Base-by-base conservation (phyloP, 2,888 invertebrate species). In the Athrips mouffetella region DNA sequence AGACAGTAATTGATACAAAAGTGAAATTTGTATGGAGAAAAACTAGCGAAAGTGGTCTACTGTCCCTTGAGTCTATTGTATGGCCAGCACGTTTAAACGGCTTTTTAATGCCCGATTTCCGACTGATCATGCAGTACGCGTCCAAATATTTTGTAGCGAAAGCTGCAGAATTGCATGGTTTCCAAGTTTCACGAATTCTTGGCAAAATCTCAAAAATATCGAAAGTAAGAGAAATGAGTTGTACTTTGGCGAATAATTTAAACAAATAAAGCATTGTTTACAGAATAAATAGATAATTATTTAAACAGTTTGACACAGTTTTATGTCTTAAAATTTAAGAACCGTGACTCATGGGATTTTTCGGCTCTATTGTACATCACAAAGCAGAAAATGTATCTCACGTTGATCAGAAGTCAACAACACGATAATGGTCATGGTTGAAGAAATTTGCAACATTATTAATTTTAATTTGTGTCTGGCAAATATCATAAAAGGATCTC, bases 21-120 rank as follows among this genome's bases (percentile, higher is more conserved):
- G 85, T 86, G 86, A 85, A 86, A 87, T 79, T 80, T 67, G 67
- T 70, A 66, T 72, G 72, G 69, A 79, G 76, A 76, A 83, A 79
- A 74, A 73, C 76, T 59, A 85, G 87, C 78, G 87, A 87, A 87
- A 87, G 87, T 87, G 71, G 54, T 70, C 54, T 65, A 65, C 57
- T 69, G 73, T 72, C 76, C 72, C 79, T 67, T 55, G 64, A 60
- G 73, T 65, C 70, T 63, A 80, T 83, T 83, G 77, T 80, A 84
- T 83, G 77, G 64, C 57, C 55, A 64, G 66, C 86, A 83, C 86
- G 85, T 82, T 66, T 60, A 62, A 66, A 67, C 63, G 71, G 71
- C 75, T 76, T 68, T 76, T 72, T 59, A 56, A 69, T 68, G 56
- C 61, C 68, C 57, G 59, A 72, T 74, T 75, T 73, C 70, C 61